Conservation (phyloP, 2,797 vertebrate species). For the Phoeniculus purpureus region DNA sequence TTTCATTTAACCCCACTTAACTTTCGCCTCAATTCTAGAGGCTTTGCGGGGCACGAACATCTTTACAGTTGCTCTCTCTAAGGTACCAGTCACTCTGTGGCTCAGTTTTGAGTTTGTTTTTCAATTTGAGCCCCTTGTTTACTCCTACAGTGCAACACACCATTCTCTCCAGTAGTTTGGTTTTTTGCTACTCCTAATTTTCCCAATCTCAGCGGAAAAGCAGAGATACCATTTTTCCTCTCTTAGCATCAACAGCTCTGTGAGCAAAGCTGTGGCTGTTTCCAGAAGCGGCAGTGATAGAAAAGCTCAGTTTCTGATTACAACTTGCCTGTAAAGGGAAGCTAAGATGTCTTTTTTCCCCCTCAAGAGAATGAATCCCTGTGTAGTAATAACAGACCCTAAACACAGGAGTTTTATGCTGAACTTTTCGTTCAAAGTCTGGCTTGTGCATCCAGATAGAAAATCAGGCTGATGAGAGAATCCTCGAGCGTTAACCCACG, state of each 20-base stretch:
- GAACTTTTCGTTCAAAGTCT: background rate
- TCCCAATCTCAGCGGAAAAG: background rate
- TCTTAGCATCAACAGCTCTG: background rate
- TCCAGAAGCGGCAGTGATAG: background rate
- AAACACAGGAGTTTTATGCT: background rate
- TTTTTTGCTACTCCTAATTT: background rate
- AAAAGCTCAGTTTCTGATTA: background rate
- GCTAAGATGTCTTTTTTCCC: background rate
- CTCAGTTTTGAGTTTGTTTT: background rate
- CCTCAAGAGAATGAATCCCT: background rate
- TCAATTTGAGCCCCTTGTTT: background rate
- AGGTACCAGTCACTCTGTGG: background rate
- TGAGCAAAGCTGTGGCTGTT: background rate
- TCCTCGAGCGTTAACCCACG: background rate
- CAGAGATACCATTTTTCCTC: background rate
- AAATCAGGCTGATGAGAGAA: background rate
- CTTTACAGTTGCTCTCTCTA: background rate
- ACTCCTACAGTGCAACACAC: background rate
- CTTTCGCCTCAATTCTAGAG: background rate
- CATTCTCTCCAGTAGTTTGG: background rate
- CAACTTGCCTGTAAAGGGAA: background rate
- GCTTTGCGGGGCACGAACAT: background rate
- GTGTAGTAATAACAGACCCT: background rate
- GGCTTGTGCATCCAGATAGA: background rate
- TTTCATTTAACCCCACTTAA: conserved; percentile 7